phyloP scores from a whole-genome alignment of 2,797 vertebrate species.

The Hoplostethus mediterraneus region DNA sequence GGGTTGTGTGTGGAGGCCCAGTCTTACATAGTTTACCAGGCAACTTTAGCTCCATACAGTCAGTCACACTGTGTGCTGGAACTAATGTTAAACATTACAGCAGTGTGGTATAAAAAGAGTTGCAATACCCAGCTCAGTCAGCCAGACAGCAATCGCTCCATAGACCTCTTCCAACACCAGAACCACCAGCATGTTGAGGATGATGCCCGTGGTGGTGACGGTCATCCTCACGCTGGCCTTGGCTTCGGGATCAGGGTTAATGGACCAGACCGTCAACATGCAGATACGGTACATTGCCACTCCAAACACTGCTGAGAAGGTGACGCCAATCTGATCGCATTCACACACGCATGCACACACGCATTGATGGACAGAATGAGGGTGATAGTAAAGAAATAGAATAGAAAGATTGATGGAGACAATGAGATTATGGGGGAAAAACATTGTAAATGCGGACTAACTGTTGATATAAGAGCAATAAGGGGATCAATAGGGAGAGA shows the following conservation, averaged over 20 bases:
- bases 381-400: too few relatives aligned
- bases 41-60: too few relatives aligned
- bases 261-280: slow-evolving; percentile 91
- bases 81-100: too few relatives aligned
- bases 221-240: slow-evolving; percentile 93
- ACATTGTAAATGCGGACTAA: background rate
- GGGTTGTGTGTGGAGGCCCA: too few relatives aligned
- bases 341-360: slow-evolving; percentile 2
- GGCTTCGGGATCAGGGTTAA: slow-evolving; percentile 89
- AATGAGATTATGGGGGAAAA: background rate
- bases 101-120: background rate
- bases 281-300: slow-evolving; percentile 96
- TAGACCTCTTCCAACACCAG: slow-evolving; percentile 98
- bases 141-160: slow-evolving; percentile 93
- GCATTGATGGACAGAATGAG: background rate
- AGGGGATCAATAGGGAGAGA: slow-evolving; percentile 8
- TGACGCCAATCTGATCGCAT: slow-evolving; percentile 87
- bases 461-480: background rate
- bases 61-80: too few relatives aligned
- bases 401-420: background rate
- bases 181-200: slow-evolving; percentile 97
- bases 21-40: too few relatives aligned
- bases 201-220: slow-evolving; percentile 94
- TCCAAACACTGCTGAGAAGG: slow-evolving; percentile 93
- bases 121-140: slow-evolving; percentile 94